A percentile compares a stretch with the other conserved stretches of the same genome.
These are phyloP conservation scores for Aptenodytes patagonicus DNA, from an alignment of 2,113 vertebrate species.

Conservation along the genomic window DNA sequence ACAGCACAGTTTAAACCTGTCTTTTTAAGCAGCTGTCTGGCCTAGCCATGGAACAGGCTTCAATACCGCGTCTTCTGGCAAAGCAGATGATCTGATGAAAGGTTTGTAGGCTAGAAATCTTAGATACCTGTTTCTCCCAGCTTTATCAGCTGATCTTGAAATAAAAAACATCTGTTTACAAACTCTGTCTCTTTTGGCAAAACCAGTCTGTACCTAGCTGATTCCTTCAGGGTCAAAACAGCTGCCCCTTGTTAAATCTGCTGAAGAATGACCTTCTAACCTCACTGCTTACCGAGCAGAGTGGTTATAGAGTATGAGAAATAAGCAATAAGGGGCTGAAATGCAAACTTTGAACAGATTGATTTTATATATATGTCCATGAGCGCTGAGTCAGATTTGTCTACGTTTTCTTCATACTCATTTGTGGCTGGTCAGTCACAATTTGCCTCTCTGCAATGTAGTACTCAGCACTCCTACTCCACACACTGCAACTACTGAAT, in stretches of 20 bases:
- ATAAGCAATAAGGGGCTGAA: not conserved
- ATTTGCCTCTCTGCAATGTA: not conserved
- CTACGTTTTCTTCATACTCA: not conserved
- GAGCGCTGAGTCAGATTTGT: not conserved
- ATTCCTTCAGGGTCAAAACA: not conserved
- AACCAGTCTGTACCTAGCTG: not conserved
- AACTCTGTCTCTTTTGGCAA: not conserved
- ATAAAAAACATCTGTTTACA: not conserved
- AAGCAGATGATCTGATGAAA: not conserved
- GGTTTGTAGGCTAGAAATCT: not conserved
- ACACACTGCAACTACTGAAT: not conserved
- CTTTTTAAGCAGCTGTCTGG: not conserved
- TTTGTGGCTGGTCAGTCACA: not conserved
- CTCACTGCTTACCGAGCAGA: accelerated
- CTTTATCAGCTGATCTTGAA: not conserved
- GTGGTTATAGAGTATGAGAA: not conserved
- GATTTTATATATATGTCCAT: not conserved
- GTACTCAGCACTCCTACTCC: not conserved
- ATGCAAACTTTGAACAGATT: not conserved
- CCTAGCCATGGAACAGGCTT: not conserved
- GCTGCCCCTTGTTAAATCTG: not conserved
- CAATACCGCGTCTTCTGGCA: not conserved
- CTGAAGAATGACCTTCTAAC: not conserved
- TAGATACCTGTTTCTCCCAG: not conserved
- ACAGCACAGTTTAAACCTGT: not conserved